Percentiles rank a stretch among this genome's conserved stretches.
These are phyloP conservation scores for Sphaeridia pumilis DNA, from an alignment of 2,888 invertebrate species.

Conservation along the genomic window DNA sequence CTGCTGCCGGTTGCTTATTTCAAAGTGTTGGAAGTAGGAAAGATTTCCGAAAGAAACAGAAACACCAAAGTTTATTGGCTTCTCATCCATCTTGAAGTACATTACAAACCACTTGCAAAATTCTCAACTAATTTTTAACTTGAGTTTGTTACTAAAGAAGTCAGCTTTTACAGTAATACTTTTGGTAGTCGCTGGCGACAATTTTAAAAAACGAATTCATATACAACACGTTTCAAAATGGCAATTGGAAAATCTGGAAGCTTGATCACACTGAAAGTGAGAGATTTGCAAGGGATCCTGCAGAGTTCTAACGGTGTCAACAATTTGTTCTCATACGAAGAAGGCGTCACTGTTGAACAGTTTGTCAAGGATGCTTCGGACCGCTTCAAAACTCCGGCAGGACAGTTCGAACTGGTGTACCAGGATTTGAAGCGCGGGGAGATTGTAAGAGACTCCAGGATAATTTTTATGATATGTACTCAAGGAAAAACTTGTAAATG, in stretches of 20 bases:
- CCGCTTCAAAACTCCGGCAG: constrained; percentile 17
- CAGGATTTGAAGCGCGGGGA: constrained; percentile 19
- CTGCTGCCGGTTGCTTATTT: too few species aligned
- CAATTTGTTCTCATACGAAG: constrained; percentile 15
- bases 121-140: too few species aligned
- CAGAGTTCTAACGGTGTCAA: constrained; percentile 5
- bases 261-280: constrained; percentile 19
- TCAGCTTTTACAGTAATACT: too few species aligned
- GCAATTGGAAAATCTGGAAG: background rate
- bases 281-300: constrained; percentile 23
- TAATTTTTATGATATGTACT: background rate
- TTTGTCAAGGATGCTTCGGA: constrained; percentile 22
- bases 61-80: too few species aligned
- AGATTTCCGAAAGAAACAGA: too few species aligned
- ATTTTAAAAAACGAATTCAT: too few species aligned
- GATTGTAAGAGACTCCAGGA: constrained; percentile 24
- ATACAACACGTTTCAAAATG: too few species aligned
- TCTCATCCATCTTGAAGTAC: too few species aligned
- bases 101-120: too few species aligned
- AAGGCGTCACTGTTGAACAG: constrained; percentile 15
- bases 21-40: too few species aligned
- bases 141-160: too few species aligned
- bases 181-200: too few species aligned
- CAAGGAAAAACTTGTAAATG: background rate
- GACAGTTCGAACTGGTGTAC: constrained; percentile 26